A percentile compares a stretch with the other conserved stretches of the same genome.
These are phyloP conservation scores for Ophion ventricosus DNA, from an alignment of 2,888 invertebrate species.

Conservation along the genomic window DNA sequence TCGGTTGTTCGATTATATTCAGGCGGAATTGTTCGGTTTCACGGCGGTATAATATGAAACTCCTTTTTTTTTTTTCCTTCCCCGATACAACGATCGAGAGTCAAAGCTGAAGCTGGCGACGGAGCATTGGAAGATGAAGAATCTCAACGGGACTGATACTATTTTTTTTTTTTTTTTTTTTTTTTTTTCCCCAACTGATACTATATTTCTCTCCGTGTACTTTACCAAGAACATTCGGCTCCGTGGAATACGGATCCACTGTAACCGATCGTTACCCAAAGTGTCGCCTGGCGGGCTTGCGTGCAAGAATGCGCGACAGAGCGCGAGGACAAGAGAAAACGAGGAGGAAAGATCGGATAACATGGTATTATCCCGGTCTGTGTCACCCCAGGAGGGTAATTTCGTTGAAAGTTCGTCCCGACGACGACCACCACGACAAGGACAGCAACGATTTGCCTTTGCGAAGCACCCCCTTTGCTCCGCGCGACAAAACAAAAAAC, in stretches of 20 bases:
- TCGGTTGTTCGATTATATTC: slow-evolving; percentile 29
- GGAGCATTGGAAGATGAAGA: slow-evolving; percentile 28
- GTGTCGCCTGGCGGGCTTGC: slow-evolving; percentile 83
- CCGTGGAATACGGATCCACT: slow-evolving; percentile 64
- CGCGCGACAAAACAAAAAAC: slow-evolving; percentile 34
- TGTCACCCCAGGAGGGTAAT: slow-evolving; percentile 81
- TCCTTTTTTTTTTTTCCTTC: not conserved
- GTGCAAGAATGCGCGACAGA: slow-evolving; percentile 79
- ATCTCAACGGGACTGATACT: slow-evolving; percentile 40
- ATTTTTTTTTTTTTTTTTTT: not conserved
- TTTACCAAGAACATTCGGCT: slow-evolving; percentile 63
- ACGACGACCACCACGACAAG: slow-evolving; percentile 27
- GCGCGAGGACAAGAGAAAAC: slow-evolving; percentile 49
- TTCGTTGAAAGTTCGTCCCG: slow-evolving; percentile 76
- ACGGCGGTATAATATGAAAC: not conserved
- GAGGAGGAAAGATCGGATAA: slow-evolving; percentile 47
- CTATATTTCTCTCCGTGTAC: slow-evolving; percentile 46
- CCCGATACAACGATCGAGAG: slow-evolving; percentile 41
- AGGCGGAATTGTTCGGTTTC: not conserved
- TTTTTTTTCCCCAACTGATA: slow-evolving; percentile 3
- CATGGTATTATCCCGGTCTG: slow-evolving; percentile 69
- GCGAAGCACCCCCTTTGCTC: not conserved
- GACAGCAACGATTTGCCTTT: slow-evolving; percentile 31
- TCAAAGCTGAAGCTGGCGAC: slow-evolving; percentile 47
- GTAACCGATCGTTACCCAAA: slow-evolving; percentile 81